phyloP scores from a whole-genome alignment of 2,797 vertebrate genomes.

The Acomys russatus region DNA sequence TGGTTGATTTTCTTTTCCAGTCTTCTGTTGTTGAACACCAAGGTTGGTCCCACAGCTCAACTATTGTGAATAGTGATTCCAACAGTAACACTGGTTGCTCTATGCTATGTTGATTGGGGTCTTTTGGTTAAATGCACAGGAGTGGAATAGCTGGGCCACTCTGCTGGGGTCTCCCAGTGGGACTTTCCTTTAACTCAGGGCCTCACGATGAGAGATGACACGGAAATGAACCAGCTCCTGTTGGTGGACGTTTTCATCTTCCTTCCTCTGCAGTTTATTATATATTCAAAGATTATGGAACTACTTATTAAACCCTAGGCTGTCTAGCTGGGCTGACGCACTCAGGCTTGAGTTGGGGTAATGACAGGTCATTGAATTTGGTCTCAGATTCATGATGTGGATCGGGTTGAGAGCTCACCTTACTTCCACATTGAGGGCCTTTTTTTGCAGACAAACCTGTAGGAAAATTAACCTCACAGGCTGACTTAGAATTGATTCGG shows the following conservation, averaged over 20 bases:
- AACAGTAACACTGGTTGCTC: background rate
- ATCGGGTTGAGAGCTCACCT: background rate
- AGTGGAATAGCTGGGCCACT: background rate
- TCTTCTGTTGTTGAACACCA: background rate
- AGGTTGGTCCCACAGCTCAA: background rate
- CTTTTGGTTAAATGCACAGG: background rate
- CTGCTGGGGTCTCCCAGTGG: background rate
- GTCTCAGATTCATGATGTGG: slow-evolving; percentile 29
- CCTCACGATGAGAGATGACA: background rate
- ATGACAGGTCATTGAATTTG: background rate
- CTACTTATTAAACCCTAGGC: background rate
- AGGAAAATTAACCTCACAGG: slow-evolving; percentile 52
- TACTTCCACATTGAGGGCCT: background rate
- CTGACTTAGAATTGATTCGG: slow-evolving; percentile 65
- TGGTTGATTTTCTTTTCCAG: background rate
- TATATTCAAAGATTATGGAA: background rate
- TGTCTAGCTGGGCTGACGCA: background rate
- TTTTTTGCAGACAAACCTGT: slow-evolving; percentile 41
- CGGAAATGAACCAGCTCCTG: background rate
- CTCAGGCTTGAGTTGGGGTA: background rate
- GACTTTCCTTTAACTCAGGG: background rate
- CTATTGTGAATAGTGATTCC: background rate
- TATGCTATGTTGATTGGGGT: background rate
- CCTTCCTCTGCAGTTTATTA: background rate
- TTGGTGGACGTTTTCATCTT: background rate